Conservation (phyloP, 2,888 invertebrate species). For the Sarcophaga caerulescens region DNA sequence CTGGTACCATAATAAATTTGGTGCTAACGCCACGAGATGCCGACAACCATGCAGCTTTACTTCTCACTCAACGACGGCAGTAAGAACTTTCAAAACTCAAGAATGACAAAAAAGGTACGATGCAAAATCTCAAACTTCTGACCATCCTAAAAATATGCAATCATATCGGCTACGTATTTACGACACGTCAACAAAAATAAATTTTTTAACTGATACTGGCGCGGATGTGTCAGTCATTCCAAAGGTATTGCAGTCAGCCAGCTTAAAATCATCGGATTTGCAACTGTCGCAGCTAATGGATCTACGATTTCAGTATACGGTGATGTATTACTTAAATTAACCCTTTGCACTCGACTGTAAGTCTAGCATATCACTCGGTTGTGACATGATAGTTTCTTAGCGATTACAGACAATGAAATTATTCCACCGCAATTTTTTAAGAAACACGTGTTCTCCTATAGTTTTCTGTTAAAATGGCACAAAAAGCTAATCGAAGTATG, state of each 20-base stretch:
- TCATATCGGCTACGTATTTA: slow-evolving; percentile 43
- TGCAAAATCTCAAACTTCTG: not conserved
- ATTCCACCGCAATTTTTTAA: too few relatives aligned
- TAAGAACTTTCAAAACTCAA: slow-evolving; percentile 1
- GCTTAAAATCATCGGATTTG: slow-evolving; percentile 21
- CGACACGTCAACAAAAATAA: slow-evolving; percentile 30
- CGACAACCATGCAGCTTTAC: slow-evolving; percentile 25
- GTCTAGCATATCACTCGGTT: too few relatives aligned
- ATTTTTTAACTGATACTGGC: not conserved
- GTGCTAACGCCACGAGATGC: slow-evolving; percentile 36
- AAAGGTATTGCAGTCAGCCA: slow-evolving; percentile 32
- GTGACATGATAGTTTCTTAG: too few relatives aligned
- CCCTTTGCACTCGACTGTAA: too few relatives aligned
- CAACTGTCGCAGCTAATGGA: slow-evolving; percentile 27
- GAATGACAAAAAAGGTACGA: not conserved
- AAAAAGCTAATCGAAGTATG: too few relatives aligned
- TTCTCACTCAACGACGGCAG: slow-evolving; percentile 20
- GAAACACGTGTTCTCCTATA: too few relatives aligned
- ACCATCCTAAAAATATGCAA: slow-evolving; percentile 36
- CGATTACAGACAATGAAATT: too few relatives aligned
- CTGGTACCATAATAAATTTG: slow-evolving; percentile 39
- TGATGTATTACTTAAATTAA: slow-evolving; percentile 24
- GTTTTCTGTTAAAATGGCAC: too few relatives aligned
- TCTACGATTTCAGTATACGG: slow-evolving; percentile 16
- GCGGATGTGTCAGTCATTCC: slow-evolving; percentile 34